Percentiles rank a stretch among this genome's conserved stretches.
phyloP scores from a whole-genome alignment of 2,113 vertebrate species.

The Addax nasomaculatus region DNA sequence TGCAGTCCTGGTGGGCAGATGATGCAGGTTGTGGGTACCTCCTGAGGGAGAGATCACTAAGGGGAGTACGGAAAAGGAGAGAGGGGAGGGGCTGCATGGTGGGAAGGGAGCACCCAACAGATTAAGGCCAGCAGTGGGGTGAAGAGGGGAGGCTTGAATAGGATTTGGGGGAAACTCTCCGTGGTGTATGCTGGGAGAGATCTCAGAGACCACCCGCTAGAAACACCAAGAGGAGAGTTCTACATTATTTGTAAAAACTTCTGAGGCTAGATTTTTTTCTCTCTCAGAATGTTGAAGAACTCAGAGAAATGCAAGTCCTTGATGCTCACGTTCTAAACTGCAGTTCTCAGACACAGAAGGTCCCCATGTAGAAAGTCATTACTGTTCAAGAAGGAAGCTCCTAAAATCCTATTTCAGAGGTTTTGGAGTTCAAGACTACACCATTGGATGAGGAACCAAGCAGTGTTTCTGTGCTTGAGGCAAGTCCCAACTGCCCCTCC shows the following conservation, averaged over 20 bases:
- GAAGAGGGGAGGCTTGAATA: not conserved
- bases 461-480: conserved; percentile 16
- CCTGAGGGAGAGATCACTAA: not conserved
- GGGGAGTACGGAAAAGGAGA: not conserved
- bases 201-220: not conserved
- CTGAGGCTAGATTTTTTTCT: not conserved
- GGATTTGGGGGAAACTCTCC: not conserved
- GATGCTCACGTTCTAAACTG: not conserved
- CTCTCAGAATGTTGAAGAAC: not conserved
- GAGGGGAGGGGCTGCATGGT: fast-evolving
- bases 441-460: not conserved
- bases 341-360: not conserved
- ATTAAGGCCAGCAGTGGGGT: not conserved
- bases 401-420: conserved; percentile 1
- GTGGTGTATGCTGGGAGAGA: not conserved
- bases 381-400: conserved; percentile 33
- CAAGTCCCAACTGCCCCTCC: conserved; percentile 48
- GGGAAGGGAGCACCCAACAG: not conserved
- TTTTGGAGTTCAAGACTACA: not conserved
- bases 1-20: not conserved
- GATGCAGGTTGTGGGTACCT: not conserved
- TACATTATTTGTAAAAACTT: not conserved
- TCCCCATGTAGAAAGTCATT: not conserved
- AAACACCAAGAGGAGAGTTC: not conserved
- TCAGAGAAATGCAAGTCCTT: not conserved